Percentiles rank a stretch among this genome's conserved stretches.
phyloP scores from a whole-genome alignment of 2,888 invertebrate genomes.

The Bimastos eiseni region DNA sequence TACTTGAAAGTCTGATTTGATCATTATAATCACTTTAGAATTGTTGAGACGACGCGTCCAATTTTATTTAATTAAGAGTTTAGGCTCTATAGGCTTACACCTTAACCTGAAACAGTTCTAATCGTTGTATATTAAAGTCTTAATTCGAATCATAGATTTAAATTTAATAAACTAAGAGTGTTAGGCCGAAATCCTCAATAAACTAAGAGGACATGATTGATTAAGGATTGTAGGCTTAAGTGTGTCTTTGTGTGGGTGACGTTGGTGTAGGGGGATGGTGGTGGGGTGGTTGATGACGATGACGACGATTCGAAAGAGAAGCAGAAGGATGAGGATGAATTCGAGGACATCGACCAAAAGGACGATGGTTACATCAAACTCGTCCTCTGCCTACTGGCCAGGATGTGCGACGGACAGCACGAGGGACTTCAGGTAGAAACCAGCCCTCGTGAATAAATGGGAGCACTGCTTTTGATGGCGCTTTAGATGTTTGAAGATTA shows the following conservation, averaged over 20 bases:
- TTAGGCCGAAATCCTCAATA: background rate
- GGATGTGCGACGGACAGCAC: slow-evolving; percentile 62
- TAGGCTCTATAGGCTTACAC: no score
- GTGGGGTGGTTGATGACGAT: background rate
- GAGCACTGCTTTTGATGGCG: no score
- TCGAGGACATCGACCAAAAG: slow-evolving; percentile 47
- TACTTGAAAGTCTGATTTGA: no score
- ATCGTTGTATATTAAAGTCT: no score
- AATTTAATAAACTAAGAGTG: background rate
- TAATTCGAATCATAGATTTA: background rate
- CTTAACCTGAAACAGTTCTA: no score
- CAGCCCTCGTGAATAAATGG: no score
- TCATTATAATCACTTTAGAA: no score
- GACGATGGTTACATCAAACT: slow-evolving; percentile 62
- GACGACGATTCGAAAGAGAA: slow-evolving; percentile 35
- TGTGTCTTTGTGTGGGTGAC: background rate
- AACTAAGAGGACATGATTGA: background rate
- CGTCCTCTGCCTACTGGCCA: slow-evolving; percentile 60
- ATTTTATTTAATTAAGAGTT: no score
- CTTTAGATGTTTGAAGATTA: no score
- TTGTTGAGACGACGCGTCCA: no score
- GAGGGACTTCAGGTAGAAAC: slow-evolving; percentile 55
- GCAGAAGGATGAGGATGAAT: slow-evolving; percentile 30
- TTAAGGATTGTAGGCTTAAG: background rate
- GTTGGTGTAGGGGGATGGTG: background rate